Conservation (phyloP, 2,797 vertebrate species). For the Discoglossus pictus region DNA sequence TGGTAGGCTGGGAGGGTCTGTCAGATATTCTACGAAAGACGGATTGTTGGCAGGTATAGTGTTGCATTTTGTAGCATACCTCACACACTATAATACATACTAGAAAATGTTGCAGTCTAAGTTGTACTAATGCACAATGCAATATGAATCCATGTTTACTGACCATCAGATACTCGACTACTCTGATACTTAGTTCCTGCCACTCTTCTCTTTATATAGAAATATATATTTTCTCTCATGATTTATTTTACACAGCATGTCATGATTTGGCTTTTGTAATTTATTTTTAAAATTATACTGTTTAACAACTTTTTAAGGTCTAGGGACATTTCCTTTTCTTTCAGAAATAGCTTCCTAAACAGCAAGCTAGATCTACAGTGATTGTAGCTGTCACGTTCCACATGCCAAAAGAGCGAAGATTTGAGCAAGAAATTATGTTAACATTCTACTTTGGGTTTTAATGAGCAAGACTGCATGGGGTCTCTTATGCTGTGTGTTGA, state of each 20-base stretch:
- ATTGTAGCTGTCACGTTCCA: constrained; percentile 44
- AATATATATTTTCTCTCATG: constrained; percentile 4
- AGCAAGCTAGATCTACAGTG: constrained; percentile 21
- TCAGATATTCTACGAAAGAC: too few species aligned
- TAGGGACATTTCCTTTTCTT: constrained; percentile 20
- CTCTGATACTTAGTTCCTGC: too few species aligned
- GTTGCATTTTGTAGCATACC: too few species aligned
- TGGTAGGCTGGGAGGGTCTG: too few species aligned
- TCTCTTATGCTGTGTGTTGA: constrained; percentile 34
- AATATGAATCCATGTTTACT: too few species aligned
- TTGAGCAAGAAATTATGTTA: constrained; percentile 44
- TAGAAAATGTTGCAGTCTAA: too few species aligned
- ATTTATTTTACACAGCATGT: constrained; percentile 20
- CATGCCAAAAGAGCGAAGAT: constrained; percentile 43
- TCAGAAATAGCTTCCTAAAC: constrained; percentile 18
- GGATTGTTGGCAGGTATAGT: too few species aligned
- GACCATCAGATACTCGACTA: too few species aligned
- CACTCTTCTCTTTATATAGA: constrained; percentile 13
- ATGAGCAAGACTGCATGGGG: constrained; percentile 41
- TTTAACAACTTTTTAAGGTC: constrained; percentile 21
- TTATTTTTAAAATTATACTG: constrained; percentile 31
- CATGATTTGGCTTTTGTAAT: constrained; percentile 5
- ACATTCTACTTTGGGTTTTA: constrained; percentile 27
- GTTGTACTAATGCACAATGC: too few species aligned
- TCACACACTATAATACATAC: too few species aligned